phyloP scores from a whole-genome alignment of 2,113 vertebrate species.

The Onychorhynchus coronatus region DNA sequence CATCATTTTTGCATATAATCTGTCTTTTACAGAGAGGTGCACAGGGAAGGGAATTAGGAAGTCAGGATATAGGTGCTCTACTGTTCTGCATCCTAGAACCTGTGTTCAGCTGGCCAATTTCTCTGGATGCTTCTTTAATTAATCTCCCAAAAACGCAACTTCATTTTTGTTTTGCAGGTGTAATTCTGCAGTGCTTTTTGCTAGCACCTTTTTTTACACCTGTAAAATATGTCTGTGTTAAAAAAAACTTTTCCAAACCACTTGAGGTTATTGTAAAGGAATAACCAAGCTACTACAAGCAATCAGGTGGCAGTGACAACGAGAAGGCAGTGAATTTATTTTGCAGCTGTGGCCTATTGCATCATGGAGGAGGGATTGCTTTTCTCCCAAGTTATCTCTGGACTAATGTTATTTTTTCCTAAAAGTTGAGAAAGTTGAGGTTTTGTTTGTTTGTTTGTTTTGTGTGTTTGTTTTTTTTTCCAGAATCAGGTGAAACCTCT shows the following conservation, averaged over 20 bases:
- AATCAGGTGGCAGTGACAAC: neutral
- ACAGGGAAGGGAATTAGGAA: neutral
- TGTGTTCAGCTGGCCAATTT: neutral
- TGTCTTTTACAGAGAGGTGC: neutral
- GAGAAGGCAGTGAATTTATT: neutral
- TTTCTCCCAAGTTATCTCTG: neutral
- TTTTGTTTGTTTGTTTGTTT: neutral
- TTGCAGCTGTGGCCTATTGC: neutral
- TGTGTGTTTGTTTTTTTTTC: neutral
- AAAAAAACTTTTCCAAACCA: neutral
- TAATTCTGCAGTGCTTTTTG: neutral
- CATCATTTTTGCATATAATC: rapidly evolving
- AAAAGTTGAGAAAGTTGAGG: neutral
- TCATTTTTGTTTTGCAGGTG: neutral
- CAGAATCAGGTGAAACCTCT: neutral
- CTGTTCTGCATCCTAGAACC: neutral
- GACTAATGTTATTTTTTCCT: neutral
- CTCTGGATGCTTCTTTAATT: neutral
- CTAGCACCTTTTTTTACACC: neutral
- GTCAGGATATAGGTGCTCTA: neutral
- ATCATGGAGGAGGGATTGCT: neutral
- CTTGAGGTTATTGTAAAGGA: neutral
- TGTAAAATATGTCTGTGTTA: neutral
- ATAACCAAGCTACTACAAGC: neutral
- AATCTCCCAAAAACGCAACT: neutral